phyloP scores from a whole-genome alignment of 2,888 invertebrate genomes.

The Caenorhabditis sp. region DNA sequence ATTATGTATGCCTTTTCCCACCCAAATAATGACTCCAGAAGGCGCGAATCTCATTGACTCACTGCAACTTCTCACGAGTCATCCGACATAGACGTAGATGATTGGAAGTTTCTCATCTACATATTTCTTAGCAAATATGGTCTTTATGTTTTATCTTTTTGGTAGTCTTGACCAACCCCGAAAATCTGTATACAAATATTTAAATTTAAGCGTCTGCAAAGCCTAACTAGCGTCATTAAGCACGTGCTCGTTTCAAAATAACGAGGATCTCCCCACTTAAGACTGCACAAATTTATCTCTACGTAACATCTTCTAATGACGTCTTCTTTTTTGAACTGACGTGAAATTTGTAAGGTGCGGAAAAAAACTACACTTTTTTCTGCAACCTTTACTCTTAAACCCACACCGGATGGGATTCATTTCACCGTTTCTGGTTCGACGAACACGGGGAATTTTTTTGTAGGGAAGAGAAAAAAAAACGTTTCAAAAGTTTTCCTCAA shows the following conservation, averaged over 20 bases:
- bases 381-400: conserved; percentile 49
- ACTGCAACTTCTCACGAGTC: conserved; percentile 23
- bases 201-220: neutral
- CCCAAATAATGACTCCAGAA: conserved; percentile 9
- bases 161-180: too few relatives aligned
- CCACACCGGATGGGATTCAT: conserved; percentile 48
- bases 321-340: conserved; percentile 7
- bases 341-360: conserved; percentile 6
- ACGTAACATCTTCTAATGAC: conserved; percentile 29
- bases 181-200: too few relatives aligned
- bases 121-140: too few relatives aligned
- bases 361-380: conserved; percentile 8
- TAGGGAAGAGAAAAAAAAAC: neutral
- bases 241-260: neutral
- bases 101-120: neutral
- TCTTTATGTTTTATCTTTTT: neutral
- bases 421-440: conserved; percentile 46
- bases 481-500: conserved; percentile 1
- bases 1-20: conserved; percentile 31
- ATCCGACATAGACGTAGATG: conserved; percentile 17
- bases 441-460: conserved; percentile 26
- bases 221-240: neutral
- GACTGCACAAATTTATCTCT: conserved; percentile 11
- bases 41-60: conserved; percentile 1
- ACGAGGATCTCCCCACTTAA: neutral